Evolutionary conservation across 2,113 vertebrate species (phyloP), one percentile per base, ranked within the genome.

Genomic region (Cavia aperea): DNA sequence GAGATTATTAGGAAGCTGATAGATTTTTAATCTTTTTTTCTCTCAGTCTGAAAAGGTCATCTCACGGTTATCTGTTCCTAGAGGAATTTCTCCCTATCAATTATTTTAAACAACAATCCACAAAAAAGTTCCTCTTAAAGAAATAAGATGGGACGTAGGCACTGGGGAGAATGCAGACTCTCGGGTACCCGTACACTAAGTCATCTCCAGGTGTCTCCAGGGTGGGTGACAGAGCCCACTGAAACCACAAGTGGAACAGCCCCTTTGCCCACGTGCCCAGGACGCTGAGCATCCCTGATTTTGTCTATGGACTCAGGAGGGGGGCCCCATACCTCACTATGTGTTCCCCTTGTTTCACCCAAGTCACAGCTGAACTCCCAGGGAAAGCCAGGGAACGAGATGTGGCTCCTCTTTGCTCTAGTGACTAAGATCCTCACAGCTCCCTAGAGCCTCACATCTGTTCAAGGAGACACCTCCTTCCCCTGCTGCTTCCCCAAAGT

Each of bases 11-110:
- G 94, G 92, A 96, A 98, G 95, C 95, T 92, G 58, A 93, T 96
- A 96, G 95, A 85, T 97, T 97, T 95, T 98, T 98, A 98, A 98
- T 98, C 97, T 97, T 94, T 33, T 95, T 96, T 97, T 94, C 97
- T 97, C 95, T 75, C 73, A 93, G 95, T 89, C 91, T 79, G n/a
- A 95, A 96, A 89, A 94, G 78, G 91, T 95, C 89, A 96, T 93
- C 63, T 56, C 92, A 54, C 39, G 90, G 77, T 36, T 68, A n/a
- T 95, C 83, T 94, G 88, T 89, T 60, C 73, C 97, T 96, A 92
- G 84, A 72, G 88, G 96, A 95, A 96, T 96, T 97, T 81, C 36
- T 92, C 51, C 90, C 62, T 68, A 75, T 90, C 63, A 90, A 93
- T 94, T 93, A 60, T 70, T 83, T 58, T 26, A 90, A 73, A 33